Conservation (phyloP, 2,113 vertebrate genomes). For the Dicentrarchus labrax region DNA sequence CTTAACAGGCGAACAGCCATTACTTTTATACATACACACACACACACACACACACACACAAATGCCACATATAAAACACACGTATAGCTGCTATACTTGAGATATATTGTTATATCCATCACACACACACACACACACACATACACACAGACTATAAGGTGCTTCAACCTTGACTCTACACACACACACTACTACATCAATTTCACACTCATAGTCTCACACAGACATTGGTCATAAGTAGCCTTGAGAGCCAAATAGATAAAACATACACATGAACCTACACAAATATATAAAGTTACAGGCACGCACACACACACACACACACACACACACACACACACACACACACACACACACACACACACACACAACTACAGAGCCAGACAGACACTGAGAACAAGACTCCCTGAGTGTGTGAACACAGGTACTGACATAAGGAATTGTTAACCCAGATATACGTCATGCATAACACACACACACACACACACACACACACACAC, state of each 20-base stretch:
- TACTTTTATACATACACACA: conserved; percentile 8
- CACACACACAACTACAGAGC: conserved; percentile 1
- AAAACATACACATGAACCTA: not conserved
- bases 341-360: not conserved
- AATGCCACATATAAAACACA: conserved; percentile 18
- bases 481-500: not conserved
- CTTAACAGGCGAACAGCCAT: conserved; percentile 52
- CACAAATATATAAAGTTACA: conserved; percentile 1
- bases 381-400: conserved; percentile 18
- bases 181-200: conserved; percentile 35
- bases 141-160: conserved; percentile 4
- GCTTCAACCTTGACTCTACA: conserved; percentile 46
- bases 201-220: conserved; percentile 36
- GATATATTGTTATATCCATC: conserved; percentile 77
- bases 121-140: conserved; percentile 41
- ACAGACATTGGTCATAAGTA: conserved; percentile 35
- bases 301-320: no score
- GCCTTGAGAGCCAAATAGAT: conserved; percentile 23
- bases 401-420: conserved; percentile 35
- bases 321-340: not conserved
- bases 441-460: conserved; percentile 6
- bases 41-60: conserved; percentile 7
- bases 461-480: conserved; percentile 2
- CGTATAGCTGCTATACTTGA: conserved; percentile 45
- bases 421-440: conserved; percentile 22